These are phyloP conservation scores for Peromyscus leucopus DNA, from an alignment of 2,113 vertebrate species.

Conservation along the genomic window DNA sequence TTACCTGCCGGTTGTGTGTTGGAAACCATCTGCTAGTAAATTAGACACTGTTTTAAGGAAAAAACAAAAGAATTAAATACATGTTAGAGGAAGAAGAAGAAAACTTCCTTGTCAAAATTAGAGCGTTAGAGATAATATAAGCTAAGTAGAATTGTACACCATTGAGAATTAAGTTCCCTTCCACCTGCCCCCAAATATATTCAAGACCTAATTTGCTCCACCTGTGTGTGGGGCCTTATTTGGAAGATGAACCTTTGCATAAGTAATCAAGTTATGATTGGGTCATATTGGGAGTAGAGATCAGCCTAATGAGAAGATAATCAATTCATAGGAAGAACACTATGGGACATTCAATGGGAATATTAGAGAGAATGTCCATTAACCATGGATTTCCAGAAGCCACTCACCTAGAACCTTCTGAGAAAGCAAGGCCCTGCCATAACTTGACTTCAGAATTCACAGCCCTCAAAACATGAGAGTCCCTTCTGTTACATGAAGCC, in stretches of 20 bases:
- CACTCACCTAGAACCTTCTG: not conserved
- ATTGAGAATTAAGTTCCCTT: not conserved
- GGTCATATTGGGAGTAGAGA: not conserved
- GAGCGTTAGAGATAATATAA: not conserved
- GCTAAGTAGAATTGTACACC: not conserved
- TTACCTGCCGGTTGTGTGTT: not conserved
- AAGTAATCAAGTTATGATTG: not conserved
- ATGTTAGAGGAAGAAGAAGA: constrained; percentile 11
- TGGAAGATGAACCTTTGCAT: not conserved
- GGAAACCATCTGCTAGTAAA: not conserved
- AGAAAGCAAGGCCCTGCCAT: not conserved
- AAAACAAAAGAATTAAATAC: constrained; percentile 13
- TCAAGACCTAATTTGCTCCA: not conserved
- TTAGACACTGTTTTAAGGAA: constrained; percentile 20
- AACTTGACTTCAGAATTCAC: not conserved
- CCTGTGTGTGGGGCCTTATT: not conserved
- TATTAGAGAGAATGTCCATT: accelerated
- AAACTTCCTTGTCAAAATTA: not conserved
- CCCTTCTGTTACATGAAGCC: not conserved
- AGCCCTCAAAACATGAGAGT: not conserved
- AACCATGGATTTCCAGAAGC: not conserved
- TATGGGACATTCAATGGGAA: not conserved
- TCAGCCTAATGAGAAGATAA: not conserved
- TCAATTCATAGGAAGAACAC: not conserved
- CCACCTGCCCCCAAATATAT: not conserved